phyloP scores from a whole-genome alignment of 2,113 vertebrate species.

The Heterochromis multidens region DNA sequence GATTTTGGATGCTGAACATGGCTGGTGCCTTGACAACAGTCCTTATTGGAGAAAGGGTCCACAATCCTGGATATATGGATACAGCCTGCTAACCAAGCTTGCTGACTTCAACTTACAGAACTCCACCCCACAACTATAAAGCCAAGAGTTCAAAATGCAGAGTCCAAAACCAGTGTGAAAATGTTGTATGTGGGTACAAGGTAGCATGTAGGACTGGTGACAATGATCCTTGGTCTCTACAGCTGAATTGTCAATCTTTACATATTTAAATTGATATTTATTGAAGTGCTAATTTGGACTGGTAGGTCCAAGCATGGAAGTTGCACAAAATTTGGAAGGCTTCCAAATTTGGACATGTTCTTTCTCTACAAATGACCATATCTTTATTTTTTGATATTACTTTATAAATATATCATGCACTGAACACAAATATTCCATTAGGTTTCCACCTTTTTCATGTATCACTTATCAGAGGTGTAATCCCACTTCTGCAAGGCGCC shows the following conservation, averaged over 20 bases:
- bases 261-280: not conserved
- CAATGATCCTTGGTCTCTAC: not conserved
- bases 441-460: not conserved
- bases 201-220: too few species aligned
- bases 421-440: not conserved
- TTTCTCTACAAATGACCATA: not conserved
- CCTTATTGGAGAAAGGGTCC: conserved; percentile 98
- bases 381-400: not conserved
- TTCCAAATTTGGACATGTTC: not conserved
- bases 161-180: not conserved
- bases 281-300: not conserved
- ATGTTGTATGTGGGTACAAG: too few species aligned
- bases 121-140: too few species aligned
- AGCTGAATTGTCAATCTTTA: not conserved
- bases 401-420: not conserved
- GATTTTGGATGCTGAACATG: conserved; percentile 98
- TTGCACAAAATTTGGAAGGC: not conserved
- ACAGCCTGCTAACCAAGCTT: not conserved
- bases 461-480: too few species aligned
- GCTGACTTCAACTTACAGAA: not conserved
- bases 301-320: not conserved
- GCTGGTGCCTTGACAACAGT: conserved; percentile 98
- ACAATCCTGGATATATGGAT: conserved; percentile 62
- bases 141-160: not conserved
- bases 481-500: not conserved